These are phyloP conservation scores for Sebastes taczanowskii DNA, from an alignment of 2,797 vertebrate genomes.

Conservation along the genomic window DNA sequence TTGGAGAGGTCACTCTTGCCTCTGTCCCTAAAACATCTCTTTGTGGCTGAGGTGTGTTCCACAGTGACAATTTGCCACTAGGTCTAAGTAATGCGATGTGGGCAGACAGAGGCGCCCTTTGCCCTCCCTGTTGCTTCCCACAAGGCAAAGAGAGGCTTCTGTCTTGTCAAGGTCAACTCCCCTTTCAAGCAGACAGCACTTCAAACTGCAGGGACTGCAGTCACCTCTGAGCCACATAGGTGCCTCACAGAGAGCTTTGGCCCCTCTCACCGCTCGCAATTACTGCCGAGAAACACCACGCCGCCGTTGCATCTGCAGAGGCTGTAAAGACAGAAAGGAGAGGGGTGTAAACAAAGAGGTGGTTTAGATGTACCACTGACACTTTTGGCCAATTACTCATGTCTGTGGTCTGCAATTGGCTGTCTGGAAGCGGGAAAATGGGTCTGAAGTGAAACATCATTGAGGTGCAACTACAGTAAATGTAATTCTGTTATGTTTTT, in stretches of 20 bases:
- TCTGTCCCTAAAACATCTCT: slow-evolving; percentile 61
- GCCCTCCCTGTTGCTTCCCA: slow-evolving; percentile 66
- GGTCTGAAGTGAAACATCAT: slow-evolving; percentile 60
- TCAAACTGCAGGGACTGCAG: slow-evolving; percentile 65
- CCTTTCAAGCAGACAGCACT: slow-evolving; percentile 70
- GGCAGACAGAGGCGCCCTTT: slow-evolving; percentile 59
- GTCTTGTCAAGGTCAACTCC: slow-evolving; percentile 73
- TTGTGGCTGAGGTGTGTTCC: slow-evolving; percentile 61
- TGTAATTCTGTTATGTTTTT: slow-evolving; percentile 35
- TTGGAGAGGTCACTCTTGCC: slow-evolving; percentile 46
- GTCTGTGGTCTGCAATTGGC: slow-evolving; percentile 65
- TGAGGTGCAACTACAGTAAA: slow-evolving; percentile 37
- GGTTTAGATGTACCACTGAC: slow-evolving; percentile 69
- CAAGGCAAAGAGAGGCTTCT: slow-evolving; percentile 62
- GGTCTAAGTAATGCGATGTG: slow-evolving; percentile 63
- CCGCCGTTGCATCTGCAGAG: slow-evolving; percentile 49
- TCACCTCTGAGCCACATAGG: slow-evolving; percentile 65
- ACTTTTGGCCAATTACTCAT: slow-evolving; percentile 74
- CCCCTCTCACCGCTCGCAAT: slow-evolving; percentile 63
- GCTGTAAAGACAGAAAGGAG: slow-evolving; percentile 49
- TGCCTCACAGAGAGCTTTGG: slow-evolving; percentile 41
- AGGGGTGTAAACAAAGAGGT: slow-evolving; percentile 61
- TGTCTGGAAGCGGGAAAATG: slow-evolving; percentile 55
- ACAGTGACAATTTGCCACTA: slow-evolving; percentile 73
- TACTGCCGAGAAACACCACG: slow-evolving; percentile 50